A percentile compares a stretch with the other conserved stretches of the same genome.
Conservation (phyloP, 35 echinoderm and acorn worm genomes). For the Diadema setosum region DNA sequence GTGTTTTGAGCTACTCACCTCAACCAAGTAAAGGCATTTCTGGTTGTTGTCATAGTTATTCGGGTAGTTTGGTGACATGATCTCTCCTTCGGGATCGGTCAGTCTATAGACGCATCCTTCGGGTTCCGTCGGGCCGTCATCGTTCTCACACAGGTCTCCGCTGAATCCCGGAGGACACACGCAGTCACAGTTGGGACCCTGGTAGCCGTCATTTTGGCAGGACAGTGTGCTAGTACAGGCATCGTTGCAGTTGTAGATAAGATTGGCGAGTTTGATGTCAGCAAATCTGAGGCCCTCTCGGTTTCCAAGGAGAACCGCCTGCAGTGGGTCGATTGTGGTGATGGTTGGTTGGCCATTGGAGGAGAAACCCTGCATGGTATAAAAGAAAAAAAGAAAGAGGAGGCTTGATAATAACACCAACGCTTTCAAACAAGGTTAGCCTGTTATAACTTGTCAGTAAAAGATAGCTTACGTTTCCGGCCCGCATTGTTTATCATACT, state of each 20-base stretch:
- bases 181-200: slow-evolving; percentile 20
- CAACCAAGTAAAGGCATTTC: slow-evolving; percentile 26
- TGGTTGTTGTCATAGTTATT: slow-evolving; percentile 41
- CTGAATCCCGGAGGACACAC: slow-evolving; percentile 24
- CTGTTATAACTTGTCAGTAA: neutral
- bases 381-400: neutral
- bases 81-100: slow-evolving; percentile 19
- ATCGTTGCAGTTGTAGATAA: slow-evolving; percentile 42
- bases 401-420: neutral
- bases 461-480: neutral
- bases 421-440: neutral
- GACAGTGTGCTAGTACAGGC: neutral
- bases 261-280: slow-evolving; percentile 45
- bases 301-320: neutral
- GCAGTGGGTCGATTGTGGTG: neutral
- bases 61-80: slow-evolving; percentile 55
- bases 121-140: neutral
- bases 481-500: neutral
- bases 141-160: slow-evolving; percentile 18
- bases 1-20: no score
- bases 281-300: neutral
- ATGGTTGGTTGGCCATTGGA: slow-evolving; percentile 21
- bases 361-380: slow-evolving; percentile 1
- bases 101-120: neutral
- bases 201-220: slow-evolving; percentile 63